These are phyloP conservation scores for Epinotia nisella DNA, from an alignment of 2,888 invertebrate species.

Conservation along the genomic window DNA sequence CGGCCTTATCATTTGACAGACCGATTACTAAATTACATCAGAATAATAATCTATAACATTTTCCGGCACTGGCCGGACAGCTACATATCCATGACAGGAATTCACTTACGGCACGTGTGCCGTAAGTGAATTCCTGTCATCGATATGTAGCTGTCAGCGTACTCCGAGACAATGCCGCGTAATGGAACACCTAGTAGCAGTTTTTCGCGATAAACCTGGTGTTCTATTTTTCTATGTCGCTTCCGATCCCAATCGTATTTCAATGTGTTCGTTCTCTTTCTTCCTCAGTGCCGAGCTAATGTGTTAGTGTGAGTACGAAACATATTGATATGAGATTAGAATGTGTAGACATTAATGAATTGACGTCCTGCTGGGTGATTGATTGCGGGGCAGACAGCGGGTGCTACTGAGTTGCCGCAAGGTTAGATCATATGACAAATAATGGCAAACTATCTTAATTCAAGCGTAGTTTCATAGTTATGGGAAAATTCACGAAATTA, in stretches of 20 bases:
- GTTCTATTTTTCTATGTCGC: neutral
- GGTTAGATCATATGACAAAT: constrained; percentile 22
- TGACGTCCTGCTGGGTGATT: constrained; percentile 28
- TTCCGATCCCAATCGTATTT: neutral
- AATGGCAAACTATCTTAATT: constrained; percentile 26
- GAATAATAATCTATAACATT: neutral
- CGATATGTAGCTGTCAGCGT: constrained; percentile 40
- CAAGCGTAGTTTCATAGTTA: neutral
- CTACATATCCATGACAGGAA: too few species aligned
- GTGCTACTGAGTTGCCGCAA: constrained; percentile 8
- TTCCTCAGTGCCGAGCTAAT: neutral
- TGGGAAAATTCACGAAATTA: neutral
- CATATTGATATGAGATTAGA: neutral
- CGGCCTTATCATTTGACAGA: too few species aligned
- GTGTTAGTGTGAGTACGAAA: too few species aligned
- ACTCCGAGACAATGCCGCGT: constrained; percentile 30
- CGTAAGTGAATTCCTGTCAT: constrained; percentile 31
- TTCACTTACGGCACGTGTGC: too few species aligned
- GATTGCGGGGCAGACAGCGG: constrained; percentile 27
- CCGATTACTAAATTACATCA: too few species aligned
- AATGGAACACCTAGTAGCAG: constrained; percentile 41
- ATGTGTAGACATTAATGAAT: neutral
- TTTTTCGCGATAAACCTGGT: constrained; percentile 34
- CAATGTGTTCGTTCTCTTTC: neutral
- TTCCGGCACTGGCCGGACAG: too few species aligned